phyloP scores from a whole-genome alignment of 2,797 vertebrate genomes.

The Geotrypetes seraphini region DNA sequence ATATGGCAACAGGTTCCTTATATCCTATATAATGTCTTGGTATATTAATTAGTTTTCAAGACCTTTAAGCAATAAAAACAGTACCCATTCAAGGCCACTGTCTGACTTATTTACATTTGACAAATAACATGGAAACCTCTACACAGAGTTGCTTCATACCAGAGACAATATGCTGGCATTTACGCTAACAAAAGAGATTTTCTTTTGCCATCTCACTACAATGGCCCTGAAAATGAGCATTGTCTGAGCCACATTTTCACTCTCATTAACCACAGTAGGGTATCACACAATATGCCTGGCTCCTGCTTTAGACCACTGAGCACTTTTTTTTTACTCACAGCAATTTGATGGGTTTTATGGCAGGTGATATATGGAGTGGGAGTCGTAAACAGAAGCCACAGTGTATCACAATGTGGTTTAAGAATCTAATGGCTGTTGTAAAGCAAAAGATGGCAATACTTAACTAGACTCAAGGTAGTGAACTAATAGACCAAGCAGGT shows the following conservation, averaged over 20 bases:
- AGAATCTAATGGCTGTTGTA: slow-evolving; percentile 73
- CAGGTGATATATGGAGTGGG: slow-evolving; percentile 75
- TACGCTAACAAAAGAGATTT: slow-evolving; percentile 59
- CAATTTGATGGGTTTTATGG: slow-evolving; percentile 70
- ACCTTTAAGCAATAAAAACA: slow-evolving; percentile 41
- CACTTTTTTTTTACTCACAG: slow-evolving; percentile 70
- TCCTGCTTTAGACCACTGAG: slow-evolving; percentile 67
- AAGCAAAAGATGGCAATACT: slow-evolving; percentile 65
- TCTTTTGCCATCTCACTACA: slow-evolving; percentile 59
- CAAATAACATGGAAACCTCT: slow-evolving; percentile 52
- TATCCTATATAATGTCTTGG: slow-evolving; percentile 33
- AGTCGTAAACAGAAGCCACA: slow-evolving; percentile 73
- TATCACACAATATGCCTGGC: slow-evolving; percentile 67
- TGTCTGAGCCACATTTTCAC: slow-evolving; percentile 66
- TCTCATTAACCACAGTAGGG: slow-evolving; percentile 72
- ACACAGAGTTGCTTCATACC: slow-evolving; percentile 38
- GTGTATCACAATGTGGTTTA: slow-evolving; percentile 71
- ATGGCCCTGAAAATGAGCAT: slow-evolving; percentile 64
- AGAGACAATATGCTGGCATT: slow-evolving; percentile 62
- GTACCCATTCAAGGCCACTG: slow-evolving; percentile 53
- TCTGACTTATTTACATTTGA: slow-evolving; percentile 62
- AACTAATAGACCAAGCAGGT: slow-evolving; percentile 61
- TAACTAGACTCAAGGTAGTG: slow-evolving; percentile 54
- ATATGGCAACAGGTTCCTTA: slow-evolving; percentile 43
- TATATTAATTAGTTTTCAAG: slow-evolving; percentile 56